Conservation (phyloP, 2,797 vertebrate genomes). For the Chloroceryle inda region DNA sequence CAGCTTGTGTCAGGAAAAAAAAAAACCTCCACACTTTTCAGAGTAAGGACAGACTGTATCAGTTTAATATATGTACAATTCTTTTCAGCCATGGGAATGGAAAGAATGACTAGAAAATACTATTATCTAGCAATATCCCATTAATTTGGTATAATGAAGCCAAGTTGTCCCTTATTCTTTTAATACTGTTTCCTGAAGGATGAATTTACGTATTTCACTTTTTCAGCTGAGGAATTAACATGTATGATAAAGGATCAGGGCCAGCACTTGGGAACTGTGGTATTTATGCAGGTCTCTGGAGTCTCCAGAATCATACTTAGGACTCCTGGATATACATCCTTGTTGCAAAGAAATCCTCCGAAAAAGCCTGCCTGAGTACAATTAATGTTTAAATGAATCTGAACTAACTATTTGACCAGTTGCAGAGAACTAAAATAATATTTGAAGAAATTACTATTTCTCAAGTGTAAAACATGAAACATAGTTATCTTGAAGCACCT, state of each 20-base stretch:
- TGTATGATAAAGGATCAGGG: not conserved
- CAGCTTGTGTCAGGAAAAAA: not conserved
- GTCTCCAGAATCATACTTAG: not conserved
- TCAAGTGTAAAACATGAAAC: not conserved
- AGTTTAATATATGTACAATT: not conserved
- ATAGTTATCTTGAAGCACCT: not conserved
- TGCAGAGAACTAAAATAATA: not conserved
- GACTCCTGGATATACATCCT: not conserved
- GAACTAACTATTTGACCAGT: not conserved
- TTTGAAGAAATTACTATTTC: not conserved
- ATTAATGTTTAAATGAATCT: not conserved
- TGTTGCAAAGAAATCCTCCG: not conserved
- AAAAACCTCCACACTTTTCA: not conserved
- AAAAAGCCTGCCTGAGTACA: conserved; percentile 2
- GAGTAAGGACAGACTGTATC: not conserved
- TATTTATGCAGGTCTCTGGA: not conserved
- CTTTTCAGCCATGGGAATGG: not conserved
- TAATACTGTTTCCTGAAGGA: conserved; percentile 14
- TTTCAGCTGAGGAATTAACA: conserved; percentile 36
- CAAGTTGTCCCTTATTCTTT: conserved; percentile 4
- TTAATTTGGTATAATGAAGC: not conserved
- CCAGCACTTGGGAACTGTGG: not conserved
- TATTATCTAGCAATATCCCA: not conserved
- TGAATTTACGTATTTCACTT: conserved; percentile 24
- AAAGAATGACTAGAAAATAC: conserved; percentile 11